These are phyloP conservation scores for Sebastes oblongus DNA, from an alignment of 2,797 vertebrate genomes.

Conservation along the genomic window DNA sequence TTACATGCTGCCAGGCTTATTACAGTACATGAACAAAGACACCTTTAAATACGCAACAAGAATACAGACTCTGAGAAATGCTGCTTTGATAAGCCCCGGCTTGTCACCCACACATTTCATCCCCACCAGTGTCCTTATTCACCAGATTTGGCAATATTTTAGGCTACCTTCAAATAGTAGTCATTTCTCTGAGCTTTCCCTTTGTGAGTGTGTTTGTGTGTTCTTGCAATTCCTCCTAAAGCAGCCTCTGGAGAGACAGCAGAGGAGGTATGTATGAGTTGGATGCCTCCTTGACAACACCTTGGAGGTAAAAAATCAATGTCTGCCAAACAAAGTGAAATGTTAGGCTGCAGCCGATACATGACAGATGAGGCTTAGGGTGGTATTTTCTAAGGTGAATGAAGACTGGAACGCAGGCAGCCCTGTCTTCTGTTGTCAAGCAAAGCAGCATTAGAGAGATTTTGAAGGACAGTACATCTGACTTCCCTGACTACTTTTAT, in stretches of 20 bases:
- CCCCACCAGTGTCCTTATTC: conserved; percentile 33
- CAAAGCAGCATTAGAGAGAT: conserved; percentile 59
- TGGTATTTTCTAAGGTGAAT: conserved; percentile 76
- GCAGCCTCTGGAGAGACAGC: conserved; percentile 59
- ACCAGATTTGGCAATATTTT: conserved; percentile 40
- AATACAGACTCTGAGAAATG: conserved; percentile 19
- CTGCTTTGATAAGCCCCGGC: conserved; percentile 21
- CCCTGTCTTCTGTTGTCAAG: conserved; percentile 73
- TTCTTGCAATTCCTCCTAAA: conserved; percentile 50
- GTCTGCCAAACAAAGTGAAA: conserved; percentile 81
- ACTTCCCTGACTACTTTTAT: conserved; percentile 65
- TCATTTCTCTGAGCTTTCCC: conserved; percentile 38
- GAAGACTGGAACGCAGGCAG: conserved; percentile 66
- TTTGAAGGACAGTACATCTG: conserved; percentile 73
- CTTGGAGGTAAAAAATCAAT: conserved; percentile 81
- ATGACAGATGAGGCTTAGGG: conserved; percentile 76
- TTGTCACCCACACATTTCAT: conserved; percentile 46
- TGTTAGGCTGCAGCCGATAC: conserved; percentile 76
- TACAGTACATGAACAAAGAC: conserved; percentile 1
- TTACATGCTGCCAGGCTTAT: conserved; percentile 29
- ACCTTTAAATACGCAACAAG: conserved; percentile 9
- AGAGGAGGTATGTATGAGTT: conserved; percentile 64
- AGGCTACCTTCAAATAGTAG: conserved; percentile 34
- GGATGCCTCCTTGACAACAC: conserved; percentile 80
- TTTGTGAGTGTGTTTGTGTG: conserved; percentile 11